Percentiles rank a stretch among this genome's conserved stretches.
These are phyloP conservation scores for Lepidurus packardi DNA, from an alignment of 1,140 invertebrate species.

Conservation along the genomic window DNA sequence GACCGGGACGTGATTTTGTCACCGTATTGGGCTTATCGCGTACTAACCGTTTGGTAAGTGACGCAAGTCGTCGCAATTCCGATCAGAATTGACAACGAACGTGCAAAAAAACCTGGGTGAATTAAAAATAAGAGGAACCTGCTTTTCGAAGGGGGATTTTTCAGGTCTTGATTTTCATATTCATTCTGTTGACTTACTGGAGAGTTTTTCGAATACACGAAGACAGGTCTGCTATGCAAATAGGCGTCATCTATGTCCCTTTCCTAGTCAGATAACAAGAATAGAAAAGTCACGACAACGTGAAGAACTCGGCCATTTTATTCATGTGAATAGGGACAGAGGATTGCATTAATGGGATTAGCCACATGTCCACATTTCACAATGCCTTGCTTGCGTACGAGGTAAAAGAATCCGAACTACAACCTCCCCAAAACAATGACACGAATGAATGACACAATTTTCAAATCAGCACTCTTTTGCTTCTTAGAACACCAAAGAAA, in stretches of 20 bases:
- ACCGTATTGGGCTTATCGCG: not conserved
- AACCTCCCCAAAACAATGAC: too few relatives aligned
- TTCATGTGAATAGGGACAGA: not conserved
- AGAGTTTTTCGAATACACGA: not conserved
- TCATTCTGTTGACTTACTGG: not conserved
- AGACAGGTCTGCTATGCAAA: conserved; percentile 15
- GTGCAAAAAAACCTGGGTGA: not conserved
- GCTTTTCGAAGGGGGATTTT: too few relatives aligned
- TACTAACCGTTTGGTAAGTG: not conserved
- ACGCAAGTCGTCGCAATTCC: not conserved
- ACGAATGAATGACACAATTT: too few relatives aligned
- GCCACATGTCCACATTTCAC: not conserved
- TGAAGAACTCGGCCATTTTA: not conserved
- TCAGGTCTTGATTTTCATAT: too few relatives aligned
- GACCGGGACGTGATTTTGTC: not conserved
- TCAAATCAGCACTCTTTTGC: too few relatives aligned
- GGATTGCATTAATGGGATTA: conserved; percentile 19
- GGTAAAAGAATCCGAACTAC: not conserved
- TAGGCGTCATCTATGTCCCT: not conserved
- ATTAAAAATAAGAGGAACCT: too few relatives aligned
- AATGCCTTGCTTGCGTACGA: not conserved
- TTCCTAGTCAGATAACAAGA: not conserved
- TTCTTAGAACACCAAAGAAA: too few relatives aligned
- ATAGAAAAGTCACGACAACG: not conserved
- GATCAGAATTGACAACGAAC: not conserved